Conservation (phyloP, 2,888 invertebrate genomes). For the Eurois occulta region DNA sequence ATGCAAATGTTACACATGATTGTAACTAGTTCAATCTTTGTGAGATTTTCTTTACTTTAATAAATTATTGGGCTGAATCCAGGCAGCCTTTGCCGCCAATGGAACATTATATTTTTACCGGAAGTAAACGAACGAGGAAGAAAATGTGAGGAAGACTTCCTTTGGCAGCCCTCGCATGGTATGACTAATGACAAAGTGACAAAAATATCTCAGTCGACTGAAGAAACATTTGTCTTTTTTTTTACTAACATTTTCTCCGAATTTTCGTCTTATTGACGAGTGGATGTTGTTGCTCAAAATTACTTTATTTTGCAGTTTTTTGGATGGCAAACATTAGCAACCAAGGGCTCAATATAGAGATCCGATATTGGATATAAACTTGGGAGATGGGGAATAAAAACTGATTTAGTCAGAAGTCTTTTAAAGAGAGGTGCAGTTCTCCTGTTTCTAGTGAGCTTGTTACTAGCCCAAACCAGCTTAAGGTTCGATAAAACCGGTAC, state of each 20-base stretch:
- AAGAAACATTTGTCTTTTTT: slow-evolving; percentile 12
- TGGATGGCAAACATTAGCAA: not conserved
- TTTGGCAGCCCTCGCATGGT: not conserved
- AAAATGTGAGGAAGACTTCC: not conserved
- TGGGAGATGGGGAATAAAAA: not conserved
- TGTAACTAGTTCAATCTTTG: not conserved
- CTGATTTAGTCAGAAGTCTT: not conserved
- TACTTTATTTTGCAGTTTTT: not conserved
- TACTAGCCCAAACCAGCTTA: not conserved
- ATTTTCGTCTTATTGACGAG: not conserved
- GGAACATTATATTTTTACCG: not conserved
- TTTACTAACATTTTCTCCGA: not conserved
- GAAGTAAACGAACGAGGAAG: not conserved
- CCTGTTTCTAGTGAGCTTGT: not conserved
- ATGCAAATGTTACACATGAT: not conserved
- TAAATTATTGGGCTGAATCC: not conserved
- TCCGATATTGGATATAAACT: not conserved
- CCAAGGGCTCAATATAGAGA: not conserved
- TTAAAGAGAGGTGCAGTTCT: not conserved
- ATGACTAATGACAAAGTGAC: slow-evolving; percentile 8
- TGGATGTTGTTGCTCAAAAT: not conserved
- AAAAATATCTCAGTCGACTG: slow-evolving; percentile 1
- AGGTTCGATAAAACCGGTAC: not conserved
- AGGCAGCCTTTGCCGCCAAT: not conserved
- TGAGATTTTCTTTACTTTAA: not conserved